Evolutionary conservation across 2,113 vertebrate genomes (phyloP).

Genomic region (Hydropotes inermis): DNA sequence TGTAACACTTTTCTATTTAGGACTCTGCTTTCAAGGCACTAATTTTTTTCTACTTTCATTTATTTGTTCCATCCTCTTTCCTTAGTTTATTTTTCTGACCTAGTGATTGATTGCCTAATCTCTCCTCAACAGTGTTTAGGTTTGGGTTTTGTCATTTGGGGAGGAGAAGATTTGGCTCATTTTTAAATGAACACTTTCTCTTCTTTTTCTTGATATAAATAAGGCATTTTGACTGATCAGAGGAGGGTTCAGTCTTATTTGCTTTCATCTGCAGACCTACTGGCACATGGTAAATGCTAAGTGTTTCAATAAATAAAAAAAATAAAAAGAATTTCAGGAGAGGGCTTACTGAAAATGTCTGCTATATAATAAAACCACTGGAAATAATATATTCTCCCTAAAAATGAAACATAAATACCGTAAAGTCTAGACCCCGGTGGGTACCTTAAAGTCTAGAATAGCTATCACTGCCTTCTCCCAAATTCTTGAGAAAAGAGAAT

Average conservation of each 20-base stretch:
- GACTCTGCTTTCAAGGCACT: background rate
- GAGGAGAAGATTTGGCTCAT: background rate
- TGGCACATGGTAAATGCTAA: background rate
- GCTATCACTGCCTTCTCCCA: background rate
- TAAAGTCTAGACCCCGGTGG: background rate
- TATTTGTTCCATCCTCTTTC: background rate
- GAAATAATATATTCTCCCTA: background rate
- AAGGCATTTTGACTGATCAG: background rate
- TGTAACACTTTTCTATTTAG: background rate
- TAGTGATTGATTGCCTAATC: background rate
- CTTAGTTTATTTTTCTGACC: slow-evolving; percentile 12
- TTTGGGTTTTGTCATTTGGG: background rate
- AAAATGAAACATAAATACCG: background rate
- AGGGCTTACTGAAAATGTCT: background rate
- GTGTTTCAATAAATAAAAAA: background rate
- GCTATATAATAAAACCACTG: background rate
- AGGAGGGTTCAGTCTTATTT: background rate
- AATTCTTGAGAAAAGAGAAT: background rate
- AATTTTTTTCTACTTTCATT: slow-evolving; percentile 17
- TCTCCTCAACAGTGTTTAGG: background rate
- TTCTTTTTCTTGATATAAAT: background rate
- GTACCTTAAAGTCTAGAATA: background rate
- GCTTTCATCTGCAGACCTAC: background rate
- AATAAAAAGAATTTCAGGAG: background rate
- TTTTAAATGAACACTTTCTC: background rate